A percentile compares a stretch with the other conserved stretches of the same genome.
phyloP scores from a whole-genome alignment of 2,797 vertebrate species.

The Avahi laniger region DNA sequence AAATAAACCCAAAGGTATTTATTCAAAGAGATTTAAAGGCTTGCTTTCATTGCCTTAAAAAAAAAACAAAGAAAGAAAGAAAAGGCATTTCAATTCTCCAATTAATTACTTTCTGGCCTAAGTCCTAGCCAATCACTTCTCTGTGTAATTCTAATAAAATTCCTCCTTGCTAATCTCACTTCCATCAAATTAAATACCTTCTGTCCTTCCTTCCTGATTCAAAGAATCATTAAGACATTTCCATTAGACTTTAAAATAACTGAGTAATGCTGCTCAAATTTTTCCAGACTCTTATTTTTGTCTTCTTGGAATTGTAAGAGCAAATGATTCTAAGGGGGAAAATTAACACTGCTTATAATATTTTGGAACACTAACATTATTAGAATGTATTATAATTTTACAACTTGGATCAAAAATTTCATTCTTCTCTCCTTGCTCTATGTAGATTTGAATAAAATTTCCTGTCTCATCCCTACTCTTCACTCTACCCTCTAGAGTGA shows the following conservation, averaged over 20 bases:
- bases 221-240: neutral
- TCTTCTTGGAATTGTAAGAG: neutral
- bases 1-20: slow-evolving; percentile 26
- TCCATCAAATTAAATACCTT: neutral
- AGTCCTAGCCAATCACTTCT: neutral
- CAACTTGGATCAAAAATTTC: neutral
- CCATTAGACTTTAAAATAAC: neutral
- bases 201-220: neutral
- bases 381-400: neutral
- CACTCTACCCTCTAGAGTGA: neutral
- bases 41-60: neutral
- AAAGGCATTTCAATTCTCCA: neutral
- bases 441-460: neutral
- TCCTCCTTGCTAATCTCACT: neutral
- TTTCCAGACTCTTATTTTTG: neutral
- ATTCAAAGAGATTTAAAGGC: neutral
- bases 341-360: neutral
- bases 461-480: neutral
- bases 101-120: slow-evolving; percentile 24
- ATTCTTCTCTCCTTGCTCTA: neutral
- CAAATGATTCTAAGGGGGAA: neutral
- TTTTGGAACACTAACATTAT: neutral
- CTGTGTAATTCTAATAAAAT: neutral
- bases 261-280: neutral
- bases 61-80: neutral